Base-by-base conservation (phyloP, 2,888 invertebrate genomes). In the Noctua janthe region DNA sequence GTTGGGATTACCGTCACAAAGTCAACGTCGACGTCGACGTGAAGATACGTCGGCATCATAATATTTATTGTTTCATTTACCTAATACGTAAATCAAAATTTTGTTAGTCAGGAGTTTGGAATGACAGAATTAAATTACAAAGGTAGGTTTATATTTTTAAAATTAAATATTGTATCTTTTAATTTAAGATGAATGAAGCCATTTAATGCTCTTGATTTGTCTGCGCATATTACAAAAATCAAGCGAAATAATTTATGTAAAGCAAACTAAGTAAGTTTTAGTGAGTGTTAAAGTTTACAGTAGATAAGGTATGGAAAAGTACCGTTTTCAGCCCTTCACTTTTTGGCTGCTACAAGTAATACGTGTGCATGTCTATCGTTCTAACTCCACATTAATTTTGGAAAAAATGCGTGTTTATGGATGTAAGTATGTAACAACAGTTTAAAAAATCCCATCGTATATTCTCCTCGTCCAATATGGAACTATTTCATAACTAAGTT, bases 61-160 rank as follows among this genome's bases (percentile, higher is more conserved):
- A 85, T 62, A 81, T 85, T 73, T 82, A 84, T 84, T 84, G 51
- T 80, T 74, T 56, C 54, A 71, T 77, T 69, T 62, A 47, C 17
- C 5, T 5, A 23, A 47, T 20, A 75, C 29, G 47, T 69, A 73
- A 59, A 71, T 80, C 39, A 67, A 71, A 59, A 67, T 62, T 80
- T 1, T 49, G 39, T 71, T 49, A 39, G 5, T 80, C 47, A 39
- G n/a, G 11, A 47, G 51, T 83, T 49, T 56, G 17, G 23, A n/a
- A 59, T n/a, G 39, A 69, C 13, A 77, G 20, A 77, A 43, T 77
- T 49, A 5, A 56, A 47, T 78, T n/a, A 29, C 20, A 20, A 62
- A 76, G 49, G 29, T 43, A 39, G 13, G 17, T 76, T 47, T 6
- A 15, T 29, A 10, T 77, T 64, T 35, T 66, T 23, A n/a, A 35